These are phyloP conservation scores for Auanema sp. DNA, from an alignment of 2,888 invertebrate genomes.

Conservation along the genomic window DNA sequence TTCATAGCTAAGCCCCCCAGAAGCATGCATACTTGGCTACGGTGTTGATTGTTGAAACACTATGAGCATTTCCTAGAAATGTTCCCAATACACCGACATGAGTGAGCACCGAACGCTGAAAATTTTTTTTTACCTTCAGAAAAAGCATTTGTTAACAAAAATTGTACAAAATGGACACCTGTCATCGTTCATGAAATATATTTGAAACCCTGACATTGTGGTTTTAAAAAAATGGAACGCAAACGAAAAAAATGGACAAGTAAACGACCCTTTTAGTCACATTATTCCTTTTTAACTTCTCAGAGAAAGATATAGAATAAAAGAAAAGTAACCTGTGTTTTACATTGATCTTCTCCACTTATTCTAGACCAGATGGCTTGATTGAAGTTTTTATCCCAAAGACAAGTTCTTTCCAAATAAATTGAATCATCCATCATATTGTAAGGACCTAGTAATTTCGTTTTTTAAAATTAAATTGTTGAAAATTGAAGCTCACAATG, in stretches of 20 bases:
- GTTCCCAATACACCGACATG: conserved; percentile 61
- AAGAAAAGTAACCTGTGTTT: conserved; percentile 25
- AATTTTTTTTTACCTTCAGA: neutral
- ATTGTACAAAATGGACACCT: too few species aligned
- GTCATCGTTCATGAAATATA: too few species aligned
- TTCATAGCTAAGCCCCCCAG: too few species aligned
- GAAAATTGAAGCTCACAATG: conserved; percentile 24
- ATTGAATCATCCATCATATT: conserved; percentile 28
- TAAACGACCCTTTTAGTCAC: neutral
- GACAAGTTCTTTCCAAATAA: conserved; percentile 26
- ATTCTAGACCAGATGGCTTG: conserved; percentile 38
- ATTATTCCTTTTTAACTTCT: too few species aligned
- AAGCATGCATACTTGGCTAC: conserved; percentile 32
- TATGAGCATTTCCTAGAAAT: conserved; percentile 50
- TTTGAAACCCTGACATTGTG: too few species aligned
- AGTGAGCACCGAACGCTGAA: conserved; percentile 54
- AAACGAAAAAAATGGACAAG: neutral
- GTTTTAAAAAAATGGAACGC: neutral
- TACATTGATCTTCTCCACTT: conserved; percentile 34
- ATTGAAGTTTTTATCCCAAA: conserved; percentile 37
- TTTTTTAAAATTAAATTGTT: neutral
- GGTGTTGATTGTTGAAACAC: conserved; percentile 53
- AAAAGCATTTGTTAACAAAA: too few species aligned
- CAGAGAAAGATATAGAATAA: neutral
- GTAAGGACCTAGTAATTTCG: conserved; percentile 28